A percentile compares a stretch with the other conserved stretches of the same genome.
These are phyloP conservation scores for Rambutsinella grinnellia DNA, from an alignment of 2,888 invertebrate species.

Conservation along the genomic window DNA sequence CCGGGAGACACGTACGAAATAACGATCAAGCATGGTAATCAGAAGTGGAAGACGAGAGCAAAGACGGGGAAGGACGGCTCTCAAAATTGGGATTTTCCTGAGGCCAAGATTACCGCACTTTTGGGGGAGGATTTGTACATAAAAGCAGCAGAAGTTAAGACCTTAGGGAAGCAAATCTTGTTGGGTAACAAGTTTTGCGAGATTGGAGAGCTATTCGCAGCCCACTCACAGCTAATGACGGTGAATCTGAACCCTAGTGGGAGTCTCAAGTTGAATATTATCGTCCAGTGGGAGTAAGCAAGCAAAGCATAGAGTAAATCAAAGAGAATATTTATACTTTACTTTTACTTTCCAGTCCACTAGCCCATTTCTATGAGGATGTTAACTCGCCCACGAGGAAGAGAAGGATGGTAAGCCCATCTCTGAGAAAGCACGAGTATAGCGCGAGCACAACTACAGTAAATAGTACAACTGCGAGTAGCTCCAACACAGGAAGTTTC, in stretches of 20 bases:
- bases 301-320: too few species aligned
- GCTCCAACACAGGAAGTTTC: slow-evolving; percentile 5
- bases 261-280: slow-evolving; percentile 73
- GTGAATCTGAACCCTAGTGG: slow-evolving; percentile 74
- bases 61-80: slow-evolving; percentile 70
- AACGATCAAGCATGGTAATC: slow-evolving; percentile 72
- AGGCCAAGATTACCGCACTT: slow-evolving; percentile 70
- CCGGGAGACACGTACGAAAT: slow-evolving; percentile 75
- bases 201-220: slow-evolving; percentile 73
- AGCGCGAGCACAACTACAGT: slow-evolving; percentile 19
- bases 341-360: slow-evolving; percentile 13
- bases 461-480: not conserved
- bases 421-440: slow-evolving; percentile 32
- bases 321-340: too few species aligned
- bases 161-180: slow-evolving; percentile 69
- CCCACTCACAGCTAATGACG: slow-evolving; percentile 74
- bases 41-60: slow-evolving; percentile 74
- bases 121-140: slow-evolving; percentile 72
- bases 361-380: slow-evolving; percentile 49
- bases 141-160: slow-evolving; percentile 70
- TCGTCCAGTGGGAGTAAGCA: slow-evolving; percentile 73
- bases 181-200: slow-evolving; percentile 74
- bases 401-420: slow-evolving; percentile 56
- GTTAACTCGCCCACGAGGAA: slow-evolving; percentile 57
- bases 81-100: slow-evolving; percentile 60